Conservation (phyloP, 2,797 vertebrate genomes). For the Coracias cyanogaster region DNA sequence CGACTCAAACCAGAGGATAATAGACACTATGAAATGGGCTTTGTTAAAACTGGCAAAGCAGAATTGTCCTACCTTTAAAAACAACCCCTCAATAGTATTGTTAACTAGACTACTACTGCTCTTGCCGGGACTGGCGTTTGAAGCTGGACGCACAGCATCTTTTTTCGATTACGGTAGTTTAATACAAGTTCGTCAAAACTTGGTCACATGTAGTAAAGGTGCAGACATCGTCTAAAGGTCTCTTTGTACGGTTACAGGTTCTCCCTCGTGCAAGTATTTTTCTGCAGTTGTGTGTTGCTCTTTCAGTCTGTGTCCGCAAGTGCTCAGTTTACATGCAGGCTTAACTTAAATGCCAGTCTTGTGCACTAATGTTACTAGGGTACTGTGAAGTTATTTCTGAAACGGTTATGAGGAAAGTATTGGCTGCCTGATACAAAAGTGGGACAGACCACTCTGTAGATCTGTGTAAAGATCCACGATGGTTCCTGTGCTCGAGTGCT, state of each 20-base stretch:
- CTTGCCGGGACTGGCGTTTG: not conserved
- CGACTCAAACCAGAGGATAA: no score
- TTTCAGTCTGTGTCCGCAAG: not conserved
- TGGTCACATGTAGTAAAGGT: not conserved
- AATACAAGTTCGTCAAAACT: not conserved
- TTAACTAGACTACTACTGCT: not conserved
- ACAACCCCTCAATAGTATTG: not conserved
- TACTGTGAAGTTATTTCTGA: not conserved
- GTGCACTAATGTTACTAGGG: not conserved
- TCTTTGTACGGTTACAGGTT: not conserved
- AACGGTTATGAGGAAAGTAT: fast-evolving
- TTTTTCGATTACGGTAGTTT: not conserved
- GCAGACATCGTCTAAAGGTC: not conserved
- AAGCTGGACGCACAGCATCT: not conserved
- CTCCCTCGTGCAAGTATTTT: not conserved
- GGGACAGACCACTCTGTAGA: not conserved
- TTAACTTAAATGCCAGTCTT: not conserved
- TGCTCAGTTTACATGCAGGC: not conserved
- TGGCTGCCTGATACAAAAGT: not conserved
- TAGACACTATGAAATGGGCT: not conserved
- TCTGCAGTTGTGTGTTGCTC: not conserved
- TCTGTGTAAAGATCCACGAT: not conserved
- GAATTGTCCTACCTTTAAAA: not conserved
- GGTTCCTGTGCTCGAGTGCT: not conserved
- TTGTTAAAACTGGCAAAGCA: not conserved